A percentile compares a stretch with the other conserved stretches of the same genome.
Conservation (phyloP, 2,888 invertebrate species). For the Endomychus coccineus region DNA sequence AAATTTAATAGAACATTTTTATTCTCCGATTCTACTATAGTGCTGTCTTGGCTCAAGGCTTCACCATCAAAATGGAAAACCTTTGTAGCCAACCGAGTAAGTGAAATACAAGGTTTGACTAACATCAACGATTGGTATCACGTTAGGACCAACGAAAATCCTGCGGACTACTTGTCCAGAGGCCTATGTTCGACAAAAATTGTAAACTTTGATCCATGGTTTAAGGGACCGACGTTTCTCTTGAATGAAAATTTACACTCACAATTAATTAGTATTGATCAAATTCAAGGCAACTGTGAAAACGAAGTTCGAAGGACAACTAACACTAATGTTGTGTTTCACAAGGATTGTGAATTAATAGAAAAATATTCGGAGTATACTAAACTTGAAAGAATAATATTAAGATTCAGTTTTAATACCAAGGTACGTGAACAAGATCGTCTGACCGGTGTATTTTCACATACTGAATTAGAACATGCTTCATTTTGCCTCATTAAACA, state of each 20-base stretch:
- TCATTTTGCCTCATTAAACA: too few species aligned
- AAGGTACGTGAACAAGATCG: too few species aligned
- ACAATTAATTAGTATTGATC: neutral
- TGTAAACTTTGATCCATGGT: conserved; percentile 3
- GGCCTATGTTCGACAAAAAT: conserved; percentile 1
- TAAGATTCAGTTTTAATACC: too few species aligned
- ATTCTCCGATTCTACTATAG: too few species aligned
- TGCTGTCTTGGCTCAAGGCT: too few species aligned
- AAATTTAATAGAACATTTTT: too few species aligned
- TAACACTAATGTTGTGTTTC: too few species aligned
- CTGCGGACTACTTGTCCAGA: neutral
- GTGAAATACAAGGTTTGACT: too few species aligned
- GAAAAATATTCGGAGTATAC: neutral
- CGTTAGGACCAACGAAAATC: neutral
- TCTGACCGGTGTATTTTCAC: too few species aligned
- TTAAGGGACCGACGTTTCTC: neutral
- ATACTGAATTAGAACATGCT: too few species aligned
- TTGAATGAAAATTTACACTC: neutral
- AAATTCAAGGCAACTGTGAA: neutral
- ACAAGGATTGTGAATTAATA: neutral
- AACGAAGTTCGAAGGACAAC: neutral
- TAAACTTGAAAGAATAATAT: neutral
- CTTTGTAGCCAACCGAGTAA: too few species aligned
- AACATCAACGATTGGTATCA: conserved; percentile 2
- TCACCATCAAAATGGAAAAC: too few species aligned